Evolutionary conservation across 2,797 vertebrate genomes (phyloP).

Genomic region (Apogon hyalosoma): DNA sequence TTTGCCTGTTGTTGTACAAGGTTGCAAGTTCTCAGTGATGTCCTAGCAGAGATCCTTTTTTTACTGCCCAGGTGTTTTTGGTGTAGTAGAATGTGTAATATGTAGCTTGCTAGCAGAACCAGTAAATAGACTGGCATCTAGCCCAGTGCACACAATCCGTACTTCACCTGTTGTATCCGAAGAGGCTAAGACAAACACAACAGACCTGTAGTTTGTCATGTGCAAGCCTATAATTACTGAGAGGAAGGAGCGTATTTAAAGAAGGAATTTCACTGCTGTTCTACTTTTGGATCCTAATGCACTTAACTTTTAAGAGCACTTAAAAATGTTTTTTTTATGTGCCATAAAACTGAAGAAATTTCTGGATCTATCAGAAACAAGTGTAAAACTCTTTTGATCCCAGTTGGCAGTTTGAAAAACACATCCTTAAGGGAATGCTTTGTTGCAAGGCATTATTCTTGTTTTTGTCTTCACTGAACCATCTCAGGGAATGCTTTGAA

Average conservation of each 20-base stretch:
- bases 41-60: background rate
- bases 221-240: slow-evolving; percentile 73
- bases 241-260: slow-evolving; percentile 68
- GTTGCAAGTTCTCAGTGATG: slow-evolving; percentile 26
- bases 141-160: slow-evolving; percentile 49
- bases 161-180: slow-evolving; percentile 74
- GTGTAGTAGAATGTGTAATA: slow-evolving; percentile 27
- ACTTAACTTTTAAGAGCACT: slow-evolving; percentile 33
- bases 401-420: slow-evolving; percentile 30
- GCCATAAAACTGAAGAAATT: slow-evolving; percentile 28
- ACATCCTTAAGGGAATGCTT: slow-evolving; percentile 21
- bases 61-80: slow-evolving; percentile 27
- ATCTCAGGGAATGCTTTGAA: slow-evolving; percentile 38
- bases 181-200: slow-evolving; percentile 67
- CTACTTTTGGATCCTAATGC: slow-evolving; percentile 54
- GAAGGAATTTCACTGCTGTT: slow-evolving; percentile 65
- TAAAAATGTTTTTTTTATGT: slow-evolving; percentile 27
- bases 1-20: slow-evolving; percentile 21
- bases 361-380: slow-evolving; percentile 32
- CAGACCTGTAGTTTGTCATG: slow-evolving; percentile 73
- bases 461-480: slow-evolving; percentile 34
- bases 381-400: slow-evolving; percentile 29
- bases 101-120: slow-evolving; percentile 50
- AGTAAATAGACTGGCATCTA: slow-evolving; percentile 53
- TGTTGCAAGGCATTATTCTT: slow-evolving; percentile 28